Evolutionary conservation across 2,888 invertebrate species (phyloP), one percentile per base, ranked within the genome.

Genomic region (Dicroscelio sp.): DNA sequence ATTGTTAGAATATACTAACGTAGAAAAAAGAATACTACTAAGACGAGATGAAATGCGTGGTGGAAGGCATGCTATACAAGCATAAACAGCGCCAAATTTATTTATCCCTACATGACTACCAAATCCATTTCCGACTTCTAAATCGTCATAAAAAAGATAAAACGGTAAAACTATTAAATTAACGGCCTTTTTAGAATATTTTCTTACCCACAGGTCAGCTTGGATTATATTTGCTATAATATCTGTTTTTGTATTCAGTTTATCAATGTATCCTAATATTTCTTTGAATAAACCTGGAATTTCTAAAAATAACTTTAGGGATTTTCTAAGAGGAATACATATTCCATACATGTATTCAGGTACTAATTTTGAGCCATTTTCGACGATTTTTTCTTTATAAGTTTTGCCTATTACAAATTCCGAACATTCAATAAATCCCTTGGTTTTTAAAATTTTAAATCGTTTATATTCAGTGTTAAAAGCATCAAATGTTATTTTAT

Each of bases 181-280:
- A 31, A 30, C 20, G 17, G 30, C 10, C 20, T 73, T 73, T 23
- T 75, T 8, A 31, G 38, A 35, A 38, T 76, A 60, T 33, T 76
- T 55, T 17, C 55, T 58, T 25, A 20, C 17, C 76, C 76, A 76
- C n/a, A 76, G 20, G 38, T 76, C 27, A 3, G 76, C 60, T 60
- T 76, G 76, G 4, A 76, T 76, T 38, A 76, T 60, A 60, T 76
- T 76, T 25, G 60, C 30, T 38, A 60, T 60, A 38, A 76, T 60
- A 30, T 76, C 4, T 14, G 35, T 60, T 60, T 58, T 20, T 76
- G n/a, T 20, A 1, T 20, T 55, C 38, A 76, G 38, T 14, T 17
- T 58, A 31, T 76, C 27, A 4, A 76, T 60, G 27, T 76, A 76
- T 14, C 60, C 27, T 20, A 76, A 60, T 20, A 76, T 76, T 38